Evolutionary conservation across 2,113 vertebrate genomes (phyloP), one percentile per base, ranked within the genome.

Genomic region (Colistium nudipinnis): DNA sequence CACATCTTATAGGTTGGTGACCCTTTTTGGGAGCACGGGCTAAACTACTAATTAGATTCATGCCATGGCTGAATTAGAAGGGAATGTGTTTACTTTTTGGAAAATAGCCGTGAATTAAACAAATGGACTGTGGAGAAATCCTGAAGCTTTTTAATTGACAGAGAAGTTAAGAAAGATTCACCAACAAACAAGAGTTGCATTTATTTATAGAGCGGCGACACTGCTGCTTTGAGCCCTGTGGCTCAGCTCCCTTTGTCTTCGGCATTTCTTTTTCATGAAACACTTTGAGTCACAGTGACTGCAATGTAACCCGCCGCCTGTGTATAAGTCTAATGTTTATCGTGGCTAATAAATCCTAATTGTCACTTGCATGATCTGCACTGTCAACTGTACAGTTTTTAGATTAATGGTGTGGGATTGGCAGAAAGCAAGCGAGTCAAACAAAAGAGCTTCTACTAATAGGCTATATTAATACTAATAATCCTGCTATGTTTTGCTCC

Each of bases 61-160:
- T 76, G 64, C 57, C 82, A 76, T 57, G 69, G 78, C 41, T 79
- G 74, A 82, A 61, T 60, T 53, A 80, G 48, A 72, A 36, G 64
- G 30, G 78, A 86, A 86, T 84, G 84, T 88, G 78, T 84, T 89
- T 81, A 85, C 67, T 73, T 65, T 83, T 74, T 20, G 36, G 61
- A 79, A n/a, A 78, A 79, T 45, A 66, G 41, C 38, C 71, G 47
- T 70, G 71, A 54, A 77, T 79, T 66, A 82, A 80, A 76, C 74
- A 78, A 81, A 78, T 74, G 43, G 47, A 74, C 51, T 8, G 36
- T 20, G 22, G 70, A 74, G 38, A 60, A 76, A 75, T 76, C 49
- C n/a, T 54, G 28, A 55, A 53, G 51, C 14, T n/a, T 65, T 62
- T 52, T n/a, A n/a, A 52, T 39, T 36, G 51, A 41, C 14, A 16